Percentiles rank a stretch among this genome's conserved stretches.
Evolutionary conservation across 2,888 invertebrate species (phyloP).

Genomic region (Bugula neritina): DNA sequence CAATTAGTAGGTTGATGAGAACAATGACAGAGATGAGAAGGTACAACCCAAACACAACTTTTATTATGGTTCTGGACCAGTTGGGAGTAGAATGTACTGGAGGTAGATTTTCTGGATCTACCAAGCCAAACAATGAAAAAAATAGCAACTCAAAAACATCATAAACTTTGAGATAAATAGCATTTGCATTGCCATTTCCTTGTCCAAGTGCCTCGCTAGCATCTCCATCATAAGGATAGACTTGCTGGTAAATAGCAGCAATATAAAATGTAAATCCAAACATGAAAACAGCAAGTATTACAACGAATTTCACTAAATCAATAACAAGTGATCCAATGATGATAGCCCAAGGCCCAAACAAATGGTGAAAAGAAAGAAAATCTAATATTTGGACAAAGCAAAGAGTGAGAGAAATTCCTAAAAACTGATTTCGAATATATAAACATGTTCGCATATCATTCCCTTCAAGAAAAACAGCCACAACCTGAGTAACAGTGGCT

Average conservation of each 20-base stretch:
- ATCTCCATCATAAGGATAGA: constrained; percentile 35
- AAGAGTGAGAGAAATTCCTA: constrained; percentile 86
- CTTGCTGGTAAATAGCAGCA: constrained; percentile 88
- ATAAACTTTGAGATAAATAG: constrained; percentile 38
- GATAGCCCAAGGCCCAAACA: constrained; percentile 99
- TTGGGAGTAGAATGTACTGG: constrained; percentile 55
- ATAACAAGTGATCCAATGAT: constrained; percentile 74
- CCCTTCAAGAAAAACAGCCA: constrained; percentile 58
- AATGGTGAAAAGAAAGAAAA: constrained; percentile 95
- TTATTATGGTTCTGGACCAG: constrained; percentile 54
- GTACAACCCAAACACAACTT: constrained; percentile 83
- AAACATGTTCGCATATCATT: constrained; percentile 64
- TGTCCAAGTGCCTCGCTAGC: constrained; percentile 34
- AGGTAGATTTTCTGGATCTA: constrained; percentile 60
- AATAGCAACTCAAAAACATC: constrained; percentile 94
- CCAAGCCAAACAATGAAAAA: constrained; percentile 95
- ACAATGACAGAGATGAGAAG: constrained; percentile 97
- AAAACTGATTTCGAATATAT: constrained; percentile 92
- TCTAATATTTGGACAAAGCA: constrained; percentile 91
- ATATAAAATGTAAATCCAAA: constrained; percentile 88
- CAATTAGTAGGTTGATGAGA: constrained; percentile 96
- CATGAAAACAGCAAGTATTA: constrained; percentile 94
- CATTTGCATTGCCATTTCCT: constrained; percentile 38
- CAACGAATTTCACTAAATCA: constrained; percentile 90
- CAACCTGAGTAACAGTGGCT: constrained; percentile 64